Evolutionary conservation across 1,140 invertebrate species (phyloP).

Genomic region (Drosophila pallidifrons): DNA sequence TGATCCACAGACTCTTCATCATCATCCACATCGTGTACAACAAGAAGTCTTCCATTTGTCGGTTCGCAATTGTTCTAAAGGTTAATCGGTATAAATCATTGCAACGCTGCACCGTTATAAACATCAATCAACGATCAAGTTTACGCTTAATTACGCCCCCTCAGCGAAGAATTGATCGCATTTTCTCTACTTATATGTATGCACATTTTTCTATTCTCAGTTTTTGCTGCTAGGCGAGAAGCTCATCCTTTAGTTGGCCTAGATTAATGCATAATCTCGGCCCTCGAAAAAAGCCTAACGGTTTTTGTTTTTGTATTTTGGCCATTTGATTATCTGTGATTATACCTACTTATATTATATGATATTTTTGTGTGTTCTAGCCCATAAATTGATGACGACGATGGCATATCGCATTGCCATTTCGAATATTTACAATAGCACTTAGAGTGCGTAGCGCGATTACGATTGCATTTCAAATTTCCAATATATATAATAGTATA

Average conservation of each 20-base stretch:
- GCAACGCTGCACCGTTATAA: conserved; percentile 12
- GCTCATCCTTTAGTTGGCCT: conserved; percentile 6
- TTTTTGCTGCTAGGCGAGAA: not conserved
- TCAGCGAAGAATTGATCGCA: no score
- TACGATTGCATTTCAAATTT: conserved; percentile 39
- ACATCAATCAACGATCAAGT: conserved; percentile 17
- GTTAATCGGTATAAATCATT: not conserved
- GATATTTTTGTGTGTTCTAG: not conserved
- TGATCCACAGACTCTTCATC: conserved; percentile 9
- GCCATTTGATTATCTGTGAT: not conserved
- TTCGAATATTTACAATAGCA: conserved; percentile 37
- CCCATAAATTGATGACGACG: conserved; percentile 21
- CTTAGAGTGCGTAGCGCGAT: conserved; percentile 40
- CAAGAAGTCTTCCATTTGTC: conserved; percentile 11
- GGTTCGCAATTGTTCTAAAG: conserved; percentile 1
- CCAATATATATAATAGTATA: no score
- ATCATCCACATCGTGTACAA: conserved; percentile 5
- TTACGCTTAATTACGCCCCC: conserved; percentile 18
- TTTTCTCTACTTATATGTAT: no score
- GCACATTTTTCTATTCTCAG: no score
- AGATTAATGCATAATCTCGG: conserved; percentile 20
- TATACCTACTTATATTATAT: no score
- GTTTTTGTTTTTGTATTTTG: not conserved
- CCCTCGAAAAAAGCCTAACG: conserved; percentile 3
- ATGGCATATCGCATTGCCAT: conserved; percentile 29